Conservation (phyloP, 2,113 vertebrate genomes). For the Equus quagga region DNA sequence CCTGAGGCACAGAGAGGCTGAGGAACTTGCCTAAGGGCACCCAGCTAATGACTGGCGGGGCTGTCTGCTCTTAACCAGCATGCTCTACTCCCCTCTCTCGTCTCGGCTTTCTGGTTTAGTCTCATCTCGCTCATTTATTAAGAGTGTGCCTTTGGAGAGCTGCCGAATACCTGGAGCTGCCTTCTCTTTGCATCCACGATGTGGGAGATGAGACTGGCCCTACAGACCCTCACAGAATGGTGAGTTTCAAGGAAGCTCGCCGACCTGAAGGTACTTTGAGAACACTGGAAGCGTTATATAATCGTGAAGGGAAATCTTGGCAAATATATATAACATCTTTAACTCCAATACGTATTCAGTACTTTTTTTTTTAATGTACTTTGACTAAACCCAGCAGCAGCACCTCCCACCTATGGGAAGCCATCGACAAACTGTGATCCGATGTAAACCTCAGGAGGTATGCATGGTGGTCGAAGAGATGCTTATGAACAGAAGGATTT, state of each 20-base stretch:
- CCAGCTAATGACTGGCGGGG: neutral
- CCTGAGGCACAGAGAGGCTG: neutral
- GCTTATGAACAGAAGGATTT: neutral
- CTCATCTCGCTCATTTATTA: neutral
- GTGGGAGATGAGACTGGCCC: neutral
- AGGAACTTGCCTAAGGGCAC: neutral
- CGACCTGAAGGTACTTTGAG: neutral
- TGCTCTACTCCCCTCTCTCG: no score
- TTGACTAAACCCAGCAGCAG: neutral
- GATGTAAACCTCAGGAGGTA: neutral
- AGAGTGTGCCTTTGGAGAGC: neutral
- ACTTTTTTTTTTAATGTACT: neutral
- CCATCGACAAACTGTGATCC: neutral
- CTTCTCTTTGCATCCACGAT: neutral
- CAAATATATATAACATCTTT: neutral
- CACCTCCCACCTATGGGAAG: neutral
- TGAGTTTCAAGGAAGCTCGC: neutral
- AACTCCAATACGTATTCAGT: neutral
- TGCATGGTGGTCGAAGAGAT: no score
- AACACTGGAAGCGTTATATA: neutral
- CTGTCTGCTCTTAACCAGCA: neutral
- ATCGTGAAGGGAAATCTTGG: neutral
- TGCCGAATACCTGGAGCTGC: neutral
- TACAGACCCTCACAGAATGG: fast-evolving
- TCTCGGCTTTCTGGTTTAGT: neutral